Base-by-base conservation (phyloP, 1,140 invertebrate genomes). In the Heliconius eleuchia region DNA sequence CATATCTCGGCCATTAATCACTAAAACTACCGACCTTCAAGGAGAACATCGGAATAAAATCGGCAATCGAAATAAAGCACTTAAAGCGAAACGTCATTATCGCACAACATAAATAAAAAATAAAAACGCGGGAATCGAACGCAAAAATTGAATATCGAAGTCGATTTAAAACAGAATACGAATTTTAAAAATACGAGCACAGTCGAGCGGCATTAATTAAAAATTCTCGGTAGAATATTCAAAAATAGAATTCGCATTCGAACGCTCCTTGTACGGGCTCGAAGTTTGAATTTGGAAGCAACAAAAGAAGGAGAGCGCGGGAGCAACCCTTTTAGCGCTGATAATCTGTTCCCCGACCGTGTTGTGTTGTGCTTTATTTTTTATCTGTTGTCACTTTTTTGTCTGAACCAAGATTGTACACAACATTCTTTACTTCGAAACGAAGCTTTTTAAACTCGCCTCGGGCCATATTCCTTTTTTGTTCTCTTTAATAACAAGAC, bases 201-300 rank as follows among this genome's bases (percentile, higher is more conserved):
- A 91, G 87, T 88, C 88, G 90, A 92, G 87, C 91, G 87, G 92
- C 92, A 93, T 94, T 93, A 94, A 94, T 94, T 94, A 94, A 94
- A 93, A 94, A 94, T 94, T 94, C 92, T 93, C 92, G 92, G 92
- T 94, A 93, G 92, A 94, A 94, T 94, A 94, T 94, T 94, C 92
- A 92, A 93, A 94, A 94, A 94, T 94, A 94, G 92, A 94, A 94
- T 94, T 92, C 90, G 92, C 92, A 93, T 94, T 94, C 91, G 92
- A 91, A 92, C 88, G 89, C 92, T 93, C 92, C 91, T 93, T 94
- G 92, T 92, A 93, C 92, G 91, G 91, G 88, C 88, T 87, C 83
- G 85, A 88, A 94, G 90, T 94, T 94, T 92, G 92, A 91, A 93
- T 92, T 93, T 93, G 92, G 92, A 91, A 92, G 91, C 87, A 92